These are phyloP conservation scores for Sylvilagus bachmani DNA, from an alignment of 2,113 vertebrate genomes.

Conservation along the genomic window DNA sequence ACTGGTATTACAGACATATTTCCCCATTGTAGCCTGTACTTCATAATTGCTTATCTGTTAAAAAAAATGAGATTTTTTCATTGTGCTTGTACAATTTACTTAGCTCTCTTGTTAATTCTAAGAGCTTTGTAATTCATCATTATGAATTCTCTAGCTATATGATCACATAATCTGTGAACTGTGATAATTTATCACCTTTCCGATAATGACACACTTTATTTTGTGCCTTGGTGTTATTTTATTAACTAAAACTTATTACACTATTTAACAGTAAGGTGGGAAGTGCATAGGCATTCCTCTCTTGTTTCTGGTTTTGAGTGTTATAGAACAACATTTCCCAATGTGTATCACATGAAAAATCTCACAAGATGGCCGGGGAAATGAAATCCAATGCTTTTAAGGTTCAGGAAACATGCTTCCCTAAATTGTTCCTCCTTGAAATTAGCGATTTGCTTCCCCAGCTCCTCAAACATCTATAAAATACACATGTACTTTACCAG, in stretches of 20 bases:
- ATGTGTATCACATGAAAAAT: not conserved
- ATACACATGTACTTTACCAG: not conserved
- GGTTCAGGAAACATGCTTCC: not conserved
- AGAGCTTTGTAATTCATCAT: not conserved
- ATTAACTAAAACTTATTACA: not conserved
- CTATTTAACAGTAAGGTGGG: not conserved
- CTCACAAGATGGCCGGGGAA: not conserved
- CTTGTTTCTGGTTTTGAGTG: not conserved
- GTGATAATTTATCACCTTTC: not conserved
- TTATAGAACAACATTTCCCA: not conserved
- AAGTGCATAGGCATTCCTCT: not conserved
- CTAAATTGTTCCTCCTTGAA: not conserved
- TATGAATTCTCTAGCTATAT: not conserved
- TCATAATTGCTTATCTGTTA: not conserved
- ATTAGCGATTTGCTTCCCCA: not conserved
- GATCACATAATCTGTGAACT: not conserved
- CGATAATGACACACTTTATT: not conserved
- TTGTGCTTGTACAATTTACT: not conserved
- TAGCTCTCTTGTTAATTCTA: not conserved
- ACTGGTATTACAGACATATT: not conserved
- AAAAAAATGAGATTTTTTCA: not conserved
- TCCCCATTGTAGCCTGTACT: not conserved
- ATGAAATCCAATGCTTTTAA: not conserved
- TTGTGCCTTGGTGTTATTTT: not conserved
- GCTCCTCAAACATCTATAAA: not conserved